Evolutionary conservation across 2,113 vertebrate species (phyloP).

Genomic region (Laticauda laticaudata): DNA sequence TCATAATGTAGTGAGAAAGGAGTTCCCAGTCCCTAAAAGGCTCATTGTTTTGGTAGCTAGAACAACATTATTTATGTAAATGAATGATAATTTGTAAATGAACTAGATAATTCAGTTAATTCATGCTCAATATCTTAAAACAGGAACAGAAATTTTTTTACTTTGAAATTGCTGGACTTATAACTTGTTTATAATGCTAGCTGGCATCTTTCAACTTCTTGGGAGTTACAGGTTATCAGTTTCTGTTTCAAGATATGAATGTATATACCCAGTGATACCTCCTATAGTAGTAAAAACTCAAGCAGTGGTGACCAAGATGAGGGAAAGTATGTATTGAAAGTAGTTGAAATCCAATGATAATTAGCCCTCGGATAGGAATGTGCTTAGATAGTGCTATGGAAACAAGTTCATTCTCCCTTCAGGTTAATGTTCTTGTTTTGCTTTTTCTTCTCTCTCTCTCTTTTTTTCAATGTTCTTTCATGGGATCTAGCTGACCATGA

Average conservation of each 20-base stretch:
- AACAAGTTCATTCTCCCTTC: not conserved
- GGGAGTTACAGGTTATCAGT: not conserved
- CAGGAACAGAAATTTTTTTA: not conserved
- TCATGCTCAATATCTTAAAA: not conserved
- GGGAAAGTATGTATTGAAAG: not conserved
- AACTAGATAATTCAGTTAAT: not conserved
- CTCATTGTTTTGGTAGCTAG: not conserved
- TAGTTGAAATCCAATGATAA: not conserved
- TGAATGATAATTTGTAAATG: not conserved
- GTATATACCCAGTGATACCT: not conserved
- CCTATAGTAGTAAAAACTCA: not conserved
- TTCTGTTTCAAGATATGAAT: not conserved
- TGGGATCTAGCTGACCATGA: constrained; percentile 75
- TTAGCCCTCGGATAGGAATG: not conserved
- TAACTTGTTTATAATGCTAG: not conserved
- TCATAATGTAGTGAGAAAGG: not conserved
- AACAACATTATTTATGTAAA: not conserved
- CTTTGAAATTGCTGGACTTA: not conserved
- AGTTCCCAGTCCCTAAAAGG: not conserved
- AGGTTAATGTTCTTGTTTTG: not conserved
- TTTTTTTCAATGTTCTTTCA: not conserved
- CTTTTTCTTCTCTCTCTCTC: not conserved
- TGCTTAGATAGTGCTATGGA: not conserved
- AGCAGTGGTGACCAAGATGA: not conserved
- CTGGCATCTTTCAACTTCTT: not conserved